Evolutionary conservation across 2,113 vertebrate genomes (phyloP).

Genomic region (Melanerpes aurifrons): DNA sequence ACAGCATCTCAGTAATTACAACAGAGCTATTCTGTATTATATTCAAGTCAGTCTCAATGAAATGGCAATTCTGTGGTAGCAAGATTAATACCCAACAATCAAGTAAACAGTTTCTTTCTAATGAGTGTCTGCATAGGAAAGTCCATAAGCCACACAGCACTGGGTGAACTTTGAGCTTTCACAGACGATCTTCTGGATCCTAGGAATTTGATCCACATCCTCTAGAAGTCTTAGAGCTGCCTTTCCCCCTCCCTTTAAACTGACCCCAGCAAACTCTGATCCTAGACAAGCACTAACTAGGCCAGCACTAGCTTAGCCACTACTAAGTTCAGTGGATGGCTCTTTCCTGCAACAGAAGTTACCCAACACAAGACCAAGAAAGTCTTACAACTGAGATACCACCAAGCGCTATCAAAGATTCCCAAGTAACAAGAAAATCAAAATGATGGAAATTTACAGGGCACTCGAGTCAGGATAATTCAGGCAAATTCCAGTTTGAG

Average conservation of each 20-base stretch:
- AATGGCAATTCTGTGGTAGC: constrained; percentile 6
- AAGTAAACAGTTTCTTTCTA: constrained; percentile 20
- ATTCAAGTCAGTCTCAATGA: background rate
- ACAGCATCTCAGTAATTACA: constrained; percentile 10
- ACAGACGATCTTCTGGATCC: background rate
- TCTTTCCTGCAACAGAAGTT: background rate
- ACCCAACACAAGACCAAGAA: background rate
- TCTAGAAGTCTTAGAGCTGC: background rate
- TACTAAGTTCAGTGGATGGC: background rate
- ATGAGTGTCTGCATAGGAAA: background rate
- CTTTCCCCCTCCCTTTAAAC: no score
- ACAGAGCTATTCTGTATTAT: background rate
- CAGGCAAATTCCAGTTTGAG: background rate
- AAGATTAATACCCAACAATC: constrained; percentile 22
- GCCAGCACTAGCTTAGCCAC: background rate
- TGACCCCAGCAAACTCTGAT: background rate
- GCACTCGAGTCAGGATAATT: background rate
- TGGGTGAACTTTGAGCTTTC: background rate
- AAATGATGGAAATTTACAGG: background rate
- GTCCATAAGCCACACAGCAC: background rate
- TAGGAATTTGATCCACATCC: background rate
- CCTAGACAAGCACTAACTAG: background rate
- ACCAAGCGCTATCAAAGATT: background rate
- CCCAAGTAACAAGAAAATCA: background rate
- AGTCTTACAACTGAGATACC: background rate